Evolutionary conservation across 2,888 invertebrate genomes (phyloP).

Genomic region (Drosophila vallismaia): DNA sequence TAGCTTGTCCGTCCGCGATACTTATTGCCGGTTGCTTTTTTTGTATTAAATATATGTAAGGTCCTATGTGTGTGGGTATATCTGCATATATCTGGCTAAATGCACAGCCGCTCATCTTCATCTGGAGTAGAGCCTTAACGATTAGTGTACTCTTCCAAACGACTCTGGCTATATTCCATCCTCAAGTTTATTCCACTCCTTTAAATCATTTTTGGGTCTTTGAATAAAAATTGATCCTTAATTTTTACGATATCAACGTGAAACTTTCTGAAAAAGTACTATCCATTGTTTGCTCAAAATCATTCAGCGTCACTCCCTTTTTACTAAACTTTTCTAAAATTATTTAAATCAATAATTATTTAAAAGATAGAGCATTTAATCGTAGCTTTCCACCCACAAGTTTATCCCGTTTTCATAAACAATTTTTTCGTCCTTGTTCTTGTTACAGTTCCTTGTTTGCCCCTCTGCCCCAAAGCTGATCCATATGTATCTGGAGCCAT

Average conservation of each 20-base stretch:
- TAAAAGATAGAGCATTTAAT: neutral
- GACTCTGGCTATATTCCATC: neutral
- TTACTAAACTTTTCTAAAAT: no score
- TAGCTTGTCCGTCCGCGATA: constrained; percentile 32
- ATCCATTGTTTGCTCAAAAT: no score
- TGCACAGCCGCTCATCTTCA: constrained; percentile 58
- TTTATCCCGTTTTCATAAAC: constrained; percentile 56
- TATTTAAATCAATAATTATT: neutral
- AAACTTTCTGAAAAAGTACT: no score
- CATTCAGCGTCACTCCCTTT: no score
- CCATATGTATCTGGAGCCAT: constrained; percentile 34
- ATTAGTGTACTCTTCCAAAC: constrained; percentile 53
- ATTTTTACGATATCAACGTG: no score
- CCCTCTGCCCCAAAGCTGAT: constrained; percentile 7
- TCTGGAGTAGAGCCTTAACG: constrained; percentile 45
- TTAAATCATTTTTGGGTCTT: no score
- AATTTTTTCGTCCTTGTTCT: constrained; percentile 48
- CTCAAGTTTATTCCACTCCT: no score
- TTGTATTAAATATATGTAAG: constrained; percentile 30
- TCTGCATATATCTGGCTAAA: neutral
- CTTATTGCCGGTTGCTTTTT: constrained; percentile 54
- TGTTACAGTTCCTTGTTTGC: constrained; percentile 35
- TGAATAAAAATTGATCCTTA: no score
- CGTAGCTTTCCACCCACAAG: neutral
- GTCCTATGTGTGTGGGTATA: neutral